Conservation (phyloP, 1,140 invertebrate genomes). For the Araneus ventricosus region DNA sequence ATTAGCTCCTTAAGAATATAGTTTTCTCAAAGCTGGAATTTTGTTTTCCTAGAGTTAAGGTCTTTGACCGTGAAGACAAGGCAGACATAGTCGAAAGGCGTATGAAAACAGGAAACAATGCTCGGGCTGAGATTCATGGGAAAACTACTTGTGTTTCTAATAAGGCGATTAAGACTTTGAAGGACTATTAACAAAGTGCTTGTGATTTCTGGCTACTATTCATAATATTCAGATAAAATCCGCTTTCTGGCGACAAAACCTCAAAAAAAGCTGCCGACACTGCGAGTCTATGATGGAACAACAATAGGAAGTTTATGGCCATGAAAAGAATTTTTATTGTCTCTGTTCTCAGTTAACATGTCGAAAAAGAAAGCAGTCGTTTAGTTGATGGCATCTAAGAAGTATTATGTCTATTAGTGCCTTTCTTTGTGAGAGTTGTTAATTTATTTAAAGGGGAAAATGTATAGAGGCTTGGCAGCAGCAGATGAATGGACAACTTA, state of each 20-base stretch:
- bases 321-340: too few species aligned
- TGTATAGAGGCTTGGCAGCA: too few species aligned
- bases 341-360: too few species aligned
- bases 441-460: too few species aligned
- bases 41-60: not conserved
- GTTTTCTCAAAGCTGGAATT: not conserved
- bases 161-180: not conserved
- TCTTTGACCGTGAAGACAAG: not conserved
- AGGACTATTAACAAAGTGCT: not conserved
- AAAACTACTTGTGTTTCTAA: not conserved
- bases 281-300: not conserved
- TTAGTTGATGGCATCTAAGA: too few species aligned
- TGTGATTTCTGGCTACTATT: not conserved
- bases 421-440: too few species aligned
- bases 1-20: too few species aligned
- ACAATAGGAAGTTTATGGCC: not conserved
- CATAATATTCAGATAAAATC: not conserved
- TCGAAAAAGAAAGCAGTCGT: too few species aligned
- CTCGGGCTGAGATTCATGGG: not conserved
- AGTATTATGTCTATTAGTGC: too few species aligned
- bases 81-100: not conserved
- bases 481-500: too few species aligned
- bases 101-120: conserved; percentile 9
- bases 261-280: not conserved
- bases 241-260: conserved; percentile 6